phyloP scores from a whole-genome alignment of 1,140 invertebrate genomes.

The Platorchestia sp. region DNA sequence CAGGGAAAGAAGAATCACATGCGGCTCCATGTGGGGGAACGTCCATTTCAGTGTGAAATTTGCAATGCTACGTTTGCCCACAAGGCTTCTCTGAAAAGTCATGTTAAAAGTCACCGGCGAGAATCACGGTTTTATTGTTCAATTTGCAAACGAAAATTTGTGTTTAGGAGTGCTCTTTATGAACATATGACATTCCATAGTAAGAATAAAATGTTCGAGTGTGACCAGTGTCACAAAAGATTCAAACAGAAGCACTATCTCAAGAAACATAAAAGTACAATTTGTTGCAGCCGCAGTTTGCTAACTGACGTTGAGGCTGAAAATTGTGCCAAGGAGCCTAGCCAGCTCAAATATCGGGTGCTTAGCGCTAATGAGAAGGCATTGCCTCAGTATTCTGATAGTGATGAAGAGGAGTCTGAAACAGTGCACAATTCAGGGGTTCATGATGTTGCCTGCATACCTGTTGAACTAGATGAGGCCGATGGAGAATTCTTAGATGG shows the following conservation, averaged over 20 bases:
- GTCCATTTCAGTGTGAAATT: constrained; percentile 56
- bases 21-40: constrained; percentile 48
- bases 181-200: constrained; percentile 42
- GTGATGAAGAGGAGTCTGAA: not conserved
- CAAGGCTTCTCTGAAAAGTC: constrained; percentile 35
- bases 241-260: constrained; percentile 40
- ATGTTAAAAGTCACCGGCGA: not conserved
- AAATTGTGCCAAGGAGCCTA: constrained; percentile 33
- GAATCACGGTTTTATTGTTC: constrained; percentile 3
- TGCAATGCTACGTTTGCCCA: constrained; percentile 38
- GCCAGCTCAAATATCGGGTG: constrained; percentile 14
- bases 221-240: constrained; percentile 31
- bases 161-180: constrained; percentile 22
- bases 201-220: constrained; percentile 34
- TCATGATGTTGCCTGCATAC: not conserved
- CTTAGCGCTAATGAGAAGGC: constrained; percentile 30
- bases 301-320: not conserved
- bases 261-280: constrained; percentile 11
- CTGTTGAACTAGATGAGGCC: not conserved
- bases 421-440: not conserved
- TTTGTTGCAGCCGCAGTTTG: constrained; percentile 16
- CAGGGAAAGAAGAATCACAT: constrained; percentile 42
- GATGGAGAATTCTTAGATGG: constrained; percentile 13
- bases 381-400: constrained; percentile 13
- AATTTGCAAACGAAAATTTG: constrained; percentile 42